phyloP scores from a whole-genome alignment of 2,888 invertebrate species.

The Latrodectus hesperus region DNA sequence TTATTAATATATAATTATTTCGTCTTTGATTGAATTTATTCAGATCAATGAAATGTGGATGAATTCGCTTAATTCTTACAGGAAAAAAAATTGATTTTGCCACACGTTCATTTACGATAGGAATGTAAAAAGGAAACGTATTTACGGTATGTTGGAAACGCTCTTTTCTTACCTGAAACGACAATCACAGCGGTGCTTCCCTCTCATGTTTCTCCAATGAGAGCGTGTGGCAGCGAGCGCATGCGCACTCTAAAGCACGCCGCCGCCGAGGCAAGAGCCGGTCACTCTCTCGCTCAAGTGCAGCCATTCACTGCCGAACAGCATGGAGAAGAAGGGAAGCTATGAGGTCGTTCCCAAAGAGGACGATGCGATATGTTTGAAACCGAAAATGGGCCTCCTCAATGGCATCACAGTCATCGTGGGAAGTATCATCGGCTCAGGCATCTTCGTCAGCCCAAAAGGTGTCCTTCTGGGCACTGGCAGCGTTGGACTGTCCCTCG shows the following conservation, averaged over 20 bases:
- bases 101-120: no score
- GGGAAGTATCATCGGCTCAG: slow-evolving; percentile 96
- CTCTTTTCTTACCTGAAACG: neutral
- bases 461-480: slow-evolving; percentile 93
- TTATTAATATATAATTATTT: no score
- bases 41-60: no score
- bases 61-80: no score
- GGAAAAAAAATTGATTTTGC: no score
- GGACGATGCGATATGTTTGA: slow-evolving; percentile 84
- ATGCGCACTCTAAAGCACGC: neutral
- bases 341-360: slow-evolving; percentile 8
- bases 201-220: neutral
- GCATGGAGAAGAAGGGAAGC: neutral
- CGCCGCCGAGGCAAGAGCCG: neutral
- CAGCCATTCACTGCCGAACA: no score
- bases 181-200: neutral
- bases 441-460: slow-evolving; percentile 95
- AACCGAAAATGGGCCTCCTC: slow-evolving; percentile 94
- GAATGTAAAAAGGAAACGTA: neutral
- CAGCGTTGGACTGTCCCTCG: slow-evolving; percentile 91
- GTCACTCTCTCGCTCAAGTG: neutral
- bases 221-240: neutral
- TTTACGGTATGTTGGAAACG: neutral
- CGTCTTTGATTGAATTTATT: no score
- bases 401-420: slow-evolving; percentile 97